These are phyloP conservation scores for Okapia johnstoni DNA, from an alignment of 2,113 vertebrate genomes.

Conservation along the genomic window DNA sequence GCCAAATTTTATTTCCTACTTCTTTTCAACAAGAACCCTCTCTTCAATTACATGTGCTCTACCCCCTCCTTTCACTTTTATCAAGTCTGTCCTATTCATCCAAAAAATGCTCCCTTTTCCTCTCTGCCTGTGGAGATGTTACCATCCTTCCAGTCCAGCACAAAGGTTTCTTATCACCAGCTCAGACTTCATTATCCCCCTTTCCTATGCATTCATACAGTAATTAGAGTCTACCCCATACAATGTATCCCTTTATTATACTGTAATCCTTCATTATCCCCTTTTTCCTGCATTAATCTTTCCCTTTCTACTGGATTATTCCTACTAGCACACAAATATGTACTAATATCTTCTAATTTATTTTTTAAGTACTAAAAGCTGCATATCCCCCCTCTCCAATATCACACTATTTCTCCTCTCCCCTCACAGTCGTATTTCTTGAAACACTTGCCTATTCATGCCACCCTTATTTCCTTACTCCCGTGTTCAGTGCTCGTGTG, in stretches of 20 bases:
- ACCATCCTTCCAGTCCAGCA: not conserved
- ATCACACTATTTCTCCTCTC: not conserved
- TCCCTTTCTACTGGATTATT: conserved; percentile 8
- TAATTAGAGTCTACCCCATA: not conserved
- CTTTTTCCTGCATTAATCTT: conserved; percentile 15
- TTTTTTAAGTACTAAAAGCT: not conserved
- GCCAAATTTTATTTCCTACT: not conserved
- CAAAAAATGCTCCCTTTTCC: not conserved
- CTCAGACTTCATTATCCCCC: not conserved
- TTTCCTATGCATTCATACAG: not conserved
- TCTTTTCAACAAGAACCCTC: not conserved
- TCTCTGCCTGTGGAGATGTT: not conserved
- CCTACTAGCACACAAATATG: not conserved
- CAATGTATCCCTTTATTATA: not conserved
- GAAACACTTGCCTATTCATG: not conserved
- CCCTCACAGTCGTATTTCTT: not conserved
- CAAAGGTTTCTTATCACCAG: not conserved
- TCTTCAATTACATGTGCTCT: not conserved
- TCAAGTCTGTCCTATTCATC: not conserved
- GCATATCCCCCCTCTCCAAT: not conserved
- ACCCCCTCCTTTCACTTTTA: not conserved
- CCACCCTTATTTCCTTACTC: not conserved
- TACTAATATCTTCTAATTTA: not conserved
- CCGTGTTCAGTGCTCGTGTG: not conserved
- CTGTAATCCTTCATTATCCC: not conserved